Base-by-base conservation (phyloP, 1,140 invertebrate genomes). In the Diprion similis region DNA sequence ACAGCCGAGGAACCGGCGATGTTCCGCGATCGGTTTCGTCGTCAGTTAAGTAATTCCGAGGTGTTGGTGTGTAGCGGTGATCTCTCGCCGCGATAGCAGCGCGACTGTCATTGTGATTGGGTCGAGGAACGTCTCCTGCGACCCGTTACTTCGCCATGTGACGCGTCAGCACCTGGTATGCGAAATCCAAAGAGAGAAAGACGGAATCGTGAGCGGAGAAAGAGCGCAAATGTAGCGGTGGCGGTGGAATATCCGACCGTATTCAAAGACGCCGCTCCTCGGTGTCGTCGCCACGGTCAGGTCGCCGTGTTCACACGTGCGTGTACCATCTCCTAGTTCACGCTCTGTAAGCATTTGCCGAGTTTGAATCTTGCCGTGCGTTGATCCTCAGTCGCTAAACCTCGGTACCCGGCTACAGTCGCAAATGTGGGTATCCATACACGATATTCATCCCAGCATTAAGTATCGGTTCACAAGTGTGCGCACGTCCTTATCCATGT, bases 291-390 rank as follows among this genome's bases (percentile, higher is more conserved):
- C 71, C 46, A 72, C 78, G 77, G 77, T 76, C 75, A 73, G 83
- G 83, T 84, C 83, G 84, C 81, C 79, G 70, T 86, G 84, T 86
- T 86, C 85, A 87, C 85, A 86, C 84, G 82, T 86, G 80, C 80
- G 81, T 81, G 51, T 59, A 17, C 76, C 76, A 76, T 80, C 77
- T 68, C 73, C 46, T 59, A 18, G 7, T 46, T 70, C 24, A 37
- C 71, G 46, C 74, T 59, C 51, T 59, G 70, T 71, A 37, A 37
- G 24, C 24, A 37, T 77, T 70, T 10, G 68, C 73, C 15, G 72
- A 37, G 18, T 66, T 73, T 7, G 15, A 68, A 19, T 18, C 18
- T 68, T 8, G 17, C 59, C 24, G 11, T 59, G 3, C 51, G 51
- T 59, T 59, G 51, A 59, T 59, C 51, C 51, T 59, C 51, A 17